Conservation (phyloP, 2,888 invertebrate species). For the Andrena flavipes region DNA sequence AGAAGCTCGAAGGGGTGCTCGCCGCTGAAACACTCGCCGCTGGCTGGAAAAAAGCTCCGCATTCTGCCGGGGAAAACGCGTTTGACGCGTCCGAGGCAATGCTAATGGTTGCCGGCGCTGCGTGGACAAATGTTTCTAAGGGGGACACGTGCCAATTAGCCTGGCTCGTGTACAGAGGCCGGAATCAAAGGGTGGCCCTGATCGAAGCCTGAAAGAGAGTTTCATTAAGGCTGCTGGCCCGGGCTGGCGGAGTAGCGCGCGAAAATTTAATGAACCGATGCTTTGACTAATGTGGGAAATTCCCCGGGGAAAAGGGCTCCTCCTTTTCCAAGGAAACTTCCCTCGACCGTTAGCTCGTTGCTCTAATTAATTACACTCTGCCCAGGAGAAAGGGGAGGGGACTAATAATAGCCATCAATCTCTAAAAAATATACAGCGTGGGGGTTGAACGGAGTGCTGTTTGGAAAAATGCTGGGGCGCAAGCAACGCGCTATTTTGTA, state of each 20-base stretch:
- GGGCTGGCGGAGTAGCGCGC: conserved; percentile 1
- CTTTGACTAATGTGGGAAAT: conserved; percentile 30
- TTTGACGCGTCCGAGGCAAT: background rate
- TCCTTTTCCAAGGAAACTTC: conserved; percentile 7
- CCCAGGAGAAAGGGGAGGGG: background rate
- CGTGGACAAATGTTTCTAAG: conserved; percentile 24
- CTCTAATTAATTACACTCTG: conserved; percentile 17
- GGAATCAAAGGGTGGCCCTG: conserved; percentile 31
- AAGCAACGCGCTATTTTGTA: too few species aligned
- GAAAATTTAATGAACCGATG: conserved; percentile 36
- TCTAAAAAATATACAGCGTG: background rate
- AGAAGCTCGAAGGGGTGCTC: too few species aligned
- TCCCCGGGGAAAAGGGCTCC: conserved; percentile 1
- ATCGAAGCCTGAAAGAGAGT: conserved; percentile 29
- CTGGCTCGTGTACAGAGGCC: background rate
- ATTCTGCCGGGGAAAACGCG: background rate
- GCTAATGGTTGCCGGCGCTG: background rate
- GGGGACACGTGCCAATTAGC: conserved; percentile 28
- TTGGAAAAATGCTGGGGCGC: background rate
- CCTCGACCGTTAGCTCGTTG: conserved; percentile 13
- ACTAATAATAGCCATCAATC: conserved; percentile 2
- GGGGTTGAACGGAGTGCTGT: background rate
- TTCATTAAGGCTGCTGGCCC: conserved; percentile 25
- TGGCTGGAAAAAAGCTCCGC: background rate
- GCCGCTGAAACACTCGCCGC: too few species aligned